A percentile compares a stretch with the other conserved stretches of the same genome.
Conservation (phyloP, 2,113 vertebrate species). For the Carassius carassius region DNA sequence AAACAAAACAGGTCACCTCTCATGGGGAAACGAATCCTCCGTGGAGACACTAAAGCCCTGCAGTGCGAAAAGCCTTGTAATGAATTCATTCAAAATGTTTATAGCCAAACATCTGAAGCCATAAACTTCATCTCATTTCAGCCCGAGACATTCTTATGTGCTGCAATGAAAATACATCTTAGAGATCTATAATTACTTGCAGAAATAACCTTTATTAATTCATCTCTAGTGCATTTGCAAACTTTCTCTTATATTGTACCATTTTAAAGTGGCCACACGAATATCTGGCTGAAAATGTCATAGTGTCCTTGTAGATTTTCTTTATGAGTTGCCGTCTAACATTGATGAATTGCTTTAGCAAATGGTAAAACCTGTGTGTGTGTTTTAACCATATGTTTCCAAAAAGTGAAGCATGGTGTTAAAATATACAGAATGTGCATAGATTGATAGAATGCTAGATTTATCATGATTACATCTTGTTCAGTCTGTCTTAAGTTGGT, state of each 20-base stretch:
- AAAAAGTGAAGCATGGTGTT: slow-evolving; percentile 11
- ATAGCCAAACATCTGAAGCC: neutral
- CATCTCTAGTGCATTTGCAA: slow-evolving; percentile 34
- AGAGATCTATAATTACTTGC: slow-evolving; percentile 44
- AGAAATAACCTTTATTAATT: slow-evolving; percentile 50
- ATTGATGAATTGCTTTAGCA: slow-evolving; percentile 53
- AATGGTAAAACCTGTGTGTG: slow-evolving; percentile 41
- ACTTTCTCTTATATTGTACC: slow-evolving; percentile 33
- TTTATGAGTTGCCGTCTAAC: slow-evolving; percentile 22
- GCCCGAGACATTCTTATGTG: neutral
- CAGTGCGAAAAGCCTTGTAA: slow-evolving; percentile 30
- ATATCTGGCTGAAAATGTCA: slow-evolving; percentile 41
- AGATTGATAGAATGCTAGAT: neutral
- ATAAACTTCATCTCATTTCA: slow-evolving; percentile 33
- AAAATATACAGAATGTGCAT: neutral
- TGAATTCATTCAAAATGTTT: slow-evolving; percentile 20
- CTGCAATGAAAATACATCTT: slow-evolving; percentile 20
- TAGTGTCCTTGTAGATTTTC: slow-evolving; percentile 38
- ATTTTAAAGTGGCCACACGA: slow-evolving; percentile 36
- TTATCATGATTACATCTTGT: slow-evolving; percentile 3
- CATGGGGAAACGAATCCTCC: slow-evolving; percentile 59
- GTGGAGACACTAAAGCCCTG: slow-evolving; percentile 51
- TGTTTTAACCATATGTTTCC: slow-evolving; percentile 7
- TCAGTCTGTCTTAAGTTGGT: neutral
- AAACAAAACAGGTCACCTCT: slow-evolving; percentile 72